A percentile compares a stretch with the other conserved stretches of the same genome.
Conservation (phyloP, 35 echinoderm and acorn worm species). For the Apostichopus japonicus region DNA sequence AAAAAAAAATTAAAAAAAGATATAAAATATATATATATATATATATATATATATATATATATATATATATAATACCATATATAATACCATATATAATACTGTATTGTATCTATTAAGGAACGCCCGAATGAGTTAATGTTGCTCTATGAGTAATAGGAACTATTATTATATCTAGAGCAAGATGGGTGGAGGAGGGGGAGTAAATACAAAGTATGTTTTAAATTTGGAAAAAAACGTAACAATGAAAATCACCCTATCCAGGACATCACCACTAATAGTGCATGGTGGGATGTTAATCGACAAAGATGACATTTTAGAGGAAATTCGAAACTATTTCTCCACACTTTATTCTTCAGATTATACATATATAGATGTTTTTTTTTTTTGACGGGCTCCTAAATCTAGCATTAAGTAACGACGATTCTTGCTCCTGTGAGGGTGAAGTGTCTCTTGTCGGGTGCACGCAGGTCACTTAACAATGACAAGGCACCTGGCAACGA, state of each 20-base stretch:
- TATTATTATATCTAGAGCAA: no score
- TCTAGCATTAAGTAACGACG: not conserved
- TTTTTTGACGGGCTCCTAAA: not conserved
- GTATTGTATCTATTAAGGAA: no score
- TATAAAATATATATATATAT: no score
- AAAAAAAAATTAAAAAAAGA: no score
- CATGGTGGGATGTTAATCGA: not conserved
- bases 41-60: no score
- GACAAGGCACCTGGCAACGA: slow-evolving; percentile 14
- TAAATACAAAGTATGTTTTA: not conserved
- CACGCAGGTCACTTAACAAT: not conserved
- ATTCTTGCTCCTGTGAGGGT: not conserved
- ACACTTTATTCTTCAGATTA: not conserved
- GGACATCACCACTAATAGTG: not conserved
- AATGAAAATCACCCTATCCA: not conserved
- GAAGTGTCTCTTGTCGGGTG: not conserved
- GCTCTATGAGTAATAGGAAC: not conserved
- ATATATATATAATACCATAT: no score
- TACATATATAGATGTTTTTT: not conserved
- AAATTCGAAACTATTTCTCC: not conserved
- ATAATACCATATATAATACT: no score
- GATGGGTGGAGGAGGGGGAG: no score
- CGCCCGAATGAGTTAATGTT: not conserved
- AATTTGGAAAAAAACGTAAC: no score
- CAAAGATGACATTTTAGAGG: not conserved